Evolutionary conservation across 1,140 invertebrate species (phyloP).

Genomic region (Epicauta chinensis): DNA sequence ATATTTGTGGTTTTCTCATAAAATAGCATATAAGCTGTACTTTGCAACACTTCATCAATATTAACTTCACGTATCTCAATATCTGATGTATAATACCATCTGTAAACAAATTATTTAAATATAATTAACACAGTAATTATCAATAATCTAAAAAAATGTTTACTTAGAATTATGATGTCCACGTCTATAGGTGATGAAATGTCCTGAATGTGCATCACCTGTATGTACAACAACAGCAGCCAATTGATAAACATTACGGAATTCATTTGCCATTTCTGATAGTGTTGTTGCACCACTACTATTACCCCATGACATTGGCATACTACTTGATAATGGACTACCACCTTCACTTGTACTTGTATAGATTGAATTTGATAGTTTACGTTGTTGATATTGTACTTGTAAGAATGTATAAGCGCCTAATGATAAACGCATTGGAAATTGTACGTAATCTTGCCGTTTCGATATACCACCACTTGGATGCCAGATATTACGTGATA

Average conservation of each 20-base stretch:
- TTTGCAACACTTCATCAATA: constrained; percentile 57
- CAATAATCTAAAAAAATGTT: constrained; percentile 19
- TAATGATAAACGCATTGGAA: constrained; percentile 76
- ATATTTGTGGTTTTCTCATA: constrained; percentile 50
- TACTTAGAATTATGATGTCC: constrained; percentile 49
- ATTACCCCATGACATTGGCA: constrained; percentile 34
- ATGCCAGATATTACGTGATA: constrained; percentile 79
- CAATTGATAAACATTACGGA: constrained; percentile 59
- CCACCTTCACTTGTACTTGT: constrained; percentile 41
- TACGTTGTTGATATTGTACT: constrained; percentile 41
- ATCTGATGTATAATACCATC: constrained; percentile 64
- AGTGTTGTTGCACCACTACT: constrained; percentile 24
- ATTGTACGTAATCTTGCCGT: constrained; percentile 76
- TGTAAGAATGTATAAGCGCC: constrained; percentile 68
- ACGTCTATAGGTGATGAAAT: constrained; percentile 86
- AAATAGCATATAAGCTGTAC: constrained; percentile 60
- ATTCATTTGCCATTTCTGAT: constrained; percentile 36
- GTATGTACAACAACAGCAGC: constrained; percentile 83
- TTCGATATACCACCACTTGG: constrained; percentile 66
- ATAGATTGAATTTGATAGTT: constrained; percentile 35
- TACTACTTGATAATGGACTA: constrained; percentile 39
- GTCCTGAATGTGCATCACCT: constrained; percentile 78
- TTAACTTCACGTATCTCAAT: constrained; percentile 59
- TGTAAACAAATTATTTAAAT: constrained; percentile 35
- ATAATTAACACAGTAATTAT: background rate